These are phyloP conservation scores for Silurus lanzhouensis DNA, from an alignment of 2,797 vertebrate genomes.

Conservation along the genomic window DNA sequence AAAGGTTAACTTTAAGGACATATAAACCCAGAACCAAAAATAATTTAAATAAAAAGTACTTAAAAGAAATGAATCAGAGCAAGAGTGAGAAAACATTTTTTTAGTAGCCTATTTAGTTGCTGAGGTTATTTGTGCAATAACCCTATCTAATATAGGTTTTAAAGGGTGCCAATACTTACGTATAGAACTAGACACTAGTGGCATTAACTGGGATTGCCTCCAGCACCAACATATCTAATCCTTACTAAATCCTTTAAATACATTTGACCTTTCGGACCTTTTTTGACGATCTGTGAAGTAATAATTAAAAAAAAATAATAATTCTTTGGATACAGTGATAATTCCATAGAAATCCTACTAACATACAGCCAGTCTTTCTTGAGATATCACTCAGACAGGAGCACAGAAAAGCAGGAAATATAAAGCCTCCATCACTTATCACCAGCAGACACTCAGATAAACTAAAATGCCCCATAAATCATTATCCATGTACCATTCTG, in stretches of 20 bases:
- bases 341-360: not conserved
- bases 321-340: too few species aligned
- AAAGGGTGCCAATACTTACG: not conserved
- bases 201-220: not conserved
- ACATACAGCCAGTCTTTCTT: not conserved
- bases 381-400: not conserved
- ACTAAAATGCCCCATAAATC: conserved; percentile 14
- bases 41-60: not conserved
- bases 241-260: not conserved
- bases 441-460: not conserved
- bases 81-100: not conserved
- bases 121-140: not conserved
- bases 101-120: not conserved
- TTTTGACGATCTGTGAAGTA: not conserved
- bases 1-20: not conserved
- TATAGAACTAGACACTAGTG: not conserved
- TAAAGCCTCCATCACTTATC: not conserved
- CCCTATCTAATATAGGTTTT: not conserved
- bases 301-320: not conserved
- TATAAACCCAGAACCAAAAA: not conserved
- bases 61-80: not conserved
- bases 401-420: not conserved
- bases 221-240: not conserved
- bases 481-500: conserved; percentile 37
- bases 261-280: not conserved